Conservation (phyloP, 2,888 invertebrate genomes). For the Phorcus lineatus region DNA sequence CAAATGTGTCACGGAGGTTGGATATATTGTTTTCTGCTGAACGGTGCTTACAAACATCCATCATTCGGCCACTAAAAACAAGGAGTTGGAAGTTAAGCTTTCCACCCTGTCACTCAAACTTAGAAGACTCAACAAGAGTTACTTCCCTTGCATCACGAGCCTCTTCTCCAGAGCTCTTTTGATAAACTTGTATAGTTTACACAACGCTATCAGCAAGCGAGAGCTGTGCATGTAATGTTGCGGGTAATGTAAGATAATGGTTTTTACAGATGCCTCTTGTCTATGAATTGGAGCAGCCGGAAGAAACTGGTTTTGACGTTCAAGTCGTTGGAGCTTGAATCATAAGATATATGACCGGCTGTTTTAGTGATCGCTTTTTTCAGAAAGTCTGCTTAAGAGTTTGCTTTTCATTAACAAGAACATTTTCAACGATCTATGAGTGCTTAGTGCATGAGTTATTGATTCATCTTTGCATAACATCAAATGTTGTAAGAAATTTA, state of each 20-base stretch:
- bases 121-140: background rate
- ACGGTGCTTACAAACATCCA: slow-evolving; percentile 11
- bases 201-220: background rate
- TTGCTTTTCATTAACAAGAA: background rate
- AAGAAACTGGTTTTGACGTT: background rate
- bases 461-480: background rate
- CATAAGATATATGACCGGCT: no score
- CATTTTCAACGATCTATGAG: background rate
- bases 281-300: background rate
- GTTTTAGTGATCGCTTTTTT: no score
- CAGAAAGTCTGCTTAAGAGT: background rate
- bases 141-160: background rate
- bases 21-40: background rate
- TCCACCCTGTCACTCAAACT: slow-evolving; percentile 12
- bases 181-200: background rate
- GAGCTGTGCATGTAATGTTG: background rate
- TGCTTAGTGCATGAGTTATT: background rate
- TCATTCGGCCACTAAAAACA: slow-evolving; percentile 4
- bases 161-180: background rate
- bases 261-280: background rate
- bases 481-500: background rate
- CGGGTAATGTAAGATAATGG: background rate
- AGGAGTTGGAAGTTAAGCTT: background rate
- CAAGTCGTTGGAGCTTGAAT: no score
- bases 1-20: background rate